phyloP scores from a whole-genome alignment of 2,888 invertebrate species.

The Pimpla rufipes region DNA sequence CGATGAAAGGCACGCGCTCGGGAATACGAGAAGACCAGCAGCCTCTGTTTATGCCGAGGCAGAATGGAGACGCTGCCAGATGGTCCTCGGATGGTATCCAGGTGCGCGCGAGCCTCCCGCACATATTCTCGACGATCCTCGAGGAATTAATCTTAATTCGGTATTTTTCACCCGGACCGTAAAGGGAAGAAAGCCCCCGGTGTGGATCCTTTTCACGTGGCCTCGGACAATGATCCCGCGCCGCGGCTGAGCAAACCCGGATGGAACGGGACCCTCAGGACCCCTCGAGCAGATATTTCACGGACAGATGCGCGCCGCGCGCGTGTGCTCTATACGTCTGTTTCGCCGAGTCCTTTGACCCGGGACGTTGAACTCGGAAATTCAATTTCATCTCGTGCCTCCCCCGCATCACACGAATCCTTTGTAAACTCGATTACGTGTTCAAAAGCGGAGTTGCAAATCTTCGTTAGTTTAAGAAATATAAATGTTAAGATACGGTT shows the following conservation, averaged over 20 bases:
- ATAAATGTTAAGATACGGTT: constrained; percentile 37
- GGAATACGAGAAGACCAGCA: neutral
- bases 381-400: constrained; percentile 44
- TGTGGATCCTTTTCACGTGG: constrained; percentile 54
- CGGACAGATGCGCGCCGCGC: constrained; percentile 53
- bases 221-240: constrained; percentile 51
- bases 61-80: constrained; percentile 52
- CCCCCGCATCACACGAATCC: constrained; percentile 23
- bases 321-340: constrained; percentile 23
- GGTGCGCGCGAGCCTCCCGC: constrained; percentile 61
- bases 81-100: constrained; percentile 56
- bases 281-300: constrained; percentile 51
- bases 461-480: neutral
- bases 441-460: no score
- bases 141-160: constrained; percentile 58
- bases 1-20: constrained; percentile 1
- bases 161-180: constrained; percentile 61
- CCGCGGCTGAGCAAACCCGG: constrained; percentile 33
- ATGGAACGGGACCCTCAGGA: constrained; percentile 49
- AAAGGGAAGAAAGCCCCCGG: constrained; percentile 24
- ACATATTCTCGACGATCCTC: constrained; percentile 24
- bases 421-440: neutral
- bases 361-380: constrained; percentile 62
- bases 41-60: constrained; percentile 19
- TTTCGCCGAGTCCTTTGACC: constrained; percentile 17